Conservation (phyloP, 2,797 vertebrate genomes). For the Hapalemur alaotrensis region DNA sequence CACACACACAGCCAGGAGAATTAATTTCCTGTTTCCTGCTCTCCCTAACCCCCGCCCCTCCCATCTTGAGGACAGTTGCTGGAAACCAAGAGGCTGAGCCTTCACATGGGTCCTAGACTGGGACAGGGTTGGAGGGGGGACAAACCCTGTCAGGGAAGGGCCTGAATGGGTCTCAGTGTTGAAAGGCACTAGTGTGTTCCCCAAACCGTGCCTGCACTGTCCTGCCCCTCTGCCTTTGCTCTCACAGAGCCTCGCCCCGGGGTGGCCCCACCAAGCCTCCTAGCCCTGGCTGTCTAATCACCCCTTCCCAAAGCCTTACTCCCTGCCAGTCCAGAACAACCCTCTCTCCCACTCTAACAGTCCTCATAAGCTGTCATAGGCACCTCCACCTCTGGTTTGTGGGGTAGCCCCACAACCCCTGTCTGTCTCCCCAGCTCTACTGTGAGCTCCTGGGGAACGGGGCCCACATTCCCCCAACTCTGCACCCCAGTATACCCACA, state of each 20-base stretch:
- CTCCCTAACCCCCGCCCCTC: background rate
- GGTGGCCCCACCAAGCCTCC: too few species aligned
- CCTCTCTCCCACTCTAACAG: background rate
- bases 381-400: background rate
- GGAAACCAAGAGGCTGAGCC: background rate
- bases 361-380: background rate
- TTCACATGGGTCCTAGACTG: background rate
- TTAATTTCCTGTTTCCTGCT: background rate
- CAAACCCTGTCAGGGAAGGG: background rate
- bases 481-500: background rate
- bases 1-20: background rate
- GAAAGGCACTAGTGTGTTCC: background rate
- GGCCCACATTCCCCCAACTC: background rate
- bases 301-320: background rate
- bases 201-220: fast-evolving
- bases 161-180: background rate
- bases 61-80: background rate
- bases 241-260: fast-evolving
- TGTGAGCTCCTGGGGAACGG: background rate
- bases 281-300: background rate
- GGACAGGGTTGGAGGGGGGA: background rate
- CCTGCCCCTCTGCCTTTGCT: background rate
- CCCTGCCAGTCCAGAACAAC: background rate
- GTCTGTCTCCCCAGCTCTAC: background rate
- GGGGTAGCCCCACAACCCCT: background rate